phyloP scores from a whole-genome alignment of 2,113 vertebrate species.

The Boulengerochromis microlepis region DNA sequence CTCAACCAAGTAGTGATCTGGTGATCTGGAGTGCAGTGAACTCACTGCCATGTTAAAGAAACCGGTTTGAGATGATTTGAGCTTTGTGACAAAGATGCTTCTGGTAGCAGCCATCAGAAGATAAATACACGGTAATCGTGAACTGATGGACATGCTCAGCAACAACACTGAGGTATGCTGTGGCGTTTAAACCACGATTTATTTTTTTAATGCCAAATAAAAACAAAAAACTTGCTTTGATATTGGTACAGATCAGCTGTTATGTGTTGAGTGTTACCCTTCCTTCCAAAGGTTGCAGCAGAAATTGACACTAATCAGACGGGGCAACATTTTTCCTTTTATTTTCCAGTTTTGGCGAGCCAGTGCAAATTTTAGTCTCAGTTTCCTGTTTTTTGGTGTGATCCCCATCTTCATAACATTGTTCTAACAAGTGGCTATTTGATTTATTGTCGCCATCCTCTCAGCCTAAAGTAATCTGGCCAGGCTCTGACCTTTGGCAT shows the following conservation, averaged over 20 bases:
- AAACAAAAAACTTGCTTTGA: background rate
- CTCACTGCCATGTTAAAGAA: background rate
- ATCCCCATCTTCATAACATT: background rate
- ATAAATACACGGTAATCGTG: fast-evolving
- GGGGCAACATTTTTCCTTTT: background rate
- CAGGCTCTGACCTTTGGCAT: background rate
- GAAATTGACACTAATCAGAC: background rate
- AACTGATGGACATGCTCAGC: background rate
- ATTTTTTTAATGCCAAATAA: background rate
- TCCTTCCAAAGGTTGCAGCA: background rate
- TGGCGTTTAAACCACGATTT: fast-evolving
- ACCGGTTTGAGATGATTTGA: background rate
- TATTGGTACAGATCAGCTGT: background rate
- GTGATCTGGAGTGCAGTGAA: background rate
- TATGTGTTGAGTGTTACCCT: background rate
- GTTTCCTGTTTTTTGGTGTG: background rate
- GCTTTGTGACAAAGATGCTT: background rate
- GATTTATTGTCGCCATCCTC: background rate
- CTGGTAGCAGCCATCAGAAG: background rate
- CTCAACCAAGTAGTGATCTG: background rate
- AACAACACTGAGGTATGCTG: background rate
- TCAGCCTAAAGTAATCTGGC: background rate
- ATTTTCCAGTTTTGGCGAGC: background rate
- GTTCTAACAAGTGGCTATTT: background rate
- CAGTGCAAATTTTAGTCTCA: background rate